These are phyloP conservation scores for Ernsta delagoae DNA, from an alignment of 2,888 invertebrate species.

Conservation along the genomic window DNA sequence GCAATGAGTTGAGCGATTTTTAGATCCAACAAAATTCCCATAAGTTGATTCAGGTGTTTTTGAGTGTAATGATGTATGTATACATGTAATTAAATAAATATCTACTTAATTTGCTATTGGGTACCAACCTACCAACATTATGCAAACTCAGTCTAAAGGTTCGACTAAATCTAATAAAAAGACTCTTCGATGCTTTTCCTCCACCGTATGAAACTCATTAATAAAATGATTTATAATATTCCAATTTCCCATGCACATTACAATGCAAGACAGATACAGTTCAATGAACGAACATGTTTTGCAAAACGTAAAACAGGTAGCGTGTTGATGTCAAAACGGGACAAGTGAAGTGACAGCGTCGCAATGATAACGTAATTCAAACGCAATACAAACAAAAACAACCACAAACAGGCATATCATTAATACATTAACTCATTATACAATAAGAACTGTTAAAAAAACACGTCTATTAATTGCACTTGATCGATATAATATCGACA, in stretches of 20 bases:
- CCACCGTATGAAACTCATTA: background rate
- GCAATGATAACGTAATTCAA: conserved; percentile 21
- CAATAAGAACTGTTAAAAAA: conserved; percentile 8
- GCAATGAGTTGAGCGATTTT: conserved; percentile 31
- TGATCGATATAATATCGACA: conserved; percentile 28
- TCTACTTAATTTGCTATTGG: too few relatives aligned
- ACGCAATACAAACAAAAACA: conserved; percentile 18
- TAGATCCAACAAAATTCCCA: conserved; percentile 31
- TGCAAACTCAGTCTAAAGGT: too few relatives aligned
- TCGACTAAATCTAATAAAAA: background rate
- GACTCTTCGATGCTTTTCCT: background rate
- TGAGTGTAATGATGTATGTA: conserved; percentile 23
- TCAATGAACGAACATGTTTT: conserved; percentile 1
- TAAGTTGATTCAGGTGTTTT: conserved; percentile 30
- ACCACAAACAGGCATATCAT: conserved; percentile 29
- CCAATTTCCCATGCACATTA: background rate
- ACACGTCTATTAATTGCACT: conserved; percentile 28
- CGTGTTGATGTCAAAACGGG: conserved; percentile 13
- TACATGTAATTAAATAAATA: conserved; percentile 8
- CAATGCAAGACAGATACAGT: background rate
- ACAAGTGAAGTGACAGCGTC: conserved; percentile 15
- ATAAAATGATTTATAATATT: background rate
- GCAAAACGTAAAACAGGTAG: conserved; percentile 15
- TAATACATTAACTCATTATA: conserved; percentile 24
- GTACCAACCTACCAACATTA: too few relatives aligned